Conservation (phyloP, 2,888 invertebrate genomes). For the Bursaphelenchus okinawaensis region DNA sequence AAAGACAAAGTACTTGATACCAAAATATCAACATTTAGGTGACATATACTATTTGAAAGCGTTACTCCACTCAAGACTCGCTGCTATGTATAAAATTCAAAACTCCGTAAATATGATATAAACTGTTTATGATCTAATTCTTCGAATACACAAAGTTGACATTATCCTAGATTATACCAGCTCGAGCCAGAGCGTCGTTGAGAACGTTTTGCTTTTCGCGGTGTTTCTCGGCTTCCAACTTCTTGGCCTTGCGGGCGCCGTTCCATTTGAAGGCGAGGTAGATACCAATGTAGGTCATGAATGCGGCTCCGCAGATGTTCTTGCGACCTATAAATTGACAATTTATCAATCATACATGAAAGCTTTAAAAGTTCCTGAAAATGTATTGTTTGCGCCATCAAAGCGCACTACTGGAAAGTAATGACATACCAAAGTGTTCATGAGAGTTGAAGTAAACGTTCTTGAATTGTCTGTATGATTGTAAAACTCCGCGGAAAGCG, state of each 20-base stretch:
- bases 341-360: too few species aligned
- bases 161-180: conserved; percentile 23
- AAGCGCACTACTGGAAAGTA: background rate
- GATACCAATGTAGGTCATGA: conserved; percentile 46
- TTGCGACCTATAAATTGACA: conserved; percentile 35
- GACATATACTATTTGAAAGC: background rate
- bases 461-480: conserved; percentile 44
- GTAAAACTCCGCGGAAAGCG: conserved; percentile 47
- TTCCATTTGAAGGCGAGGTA: conserved; percentile 49
- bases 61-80: too few species aligned
- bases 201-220: conserved; percentile 32
- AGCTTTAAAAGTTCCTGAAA: conserved; percentile 8
- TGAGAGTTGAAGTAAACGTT: conserved; percentile 49
- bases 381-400: background rate
- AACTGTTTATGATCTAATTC: background rate
- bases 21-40: too few species aligned
- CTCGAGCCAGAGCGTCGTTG: conserved; percentile 36
- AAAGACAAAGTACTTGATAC: too few species aligned
- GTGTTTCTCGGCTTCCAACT: conserved; percentile 23
- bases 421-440: conserved; percentile 46
- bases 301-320: conserved; percentile 51
- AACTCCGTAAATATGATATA: background rate
- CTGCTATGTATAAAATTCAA: too few species aligned
- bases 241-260: conserved; percentile 36
- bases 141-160: background rate